Evolutionary conservation across 2,113 vertebrate species (phyloP).

Genomic region (Aldabrachelys gigantea): DNA sequence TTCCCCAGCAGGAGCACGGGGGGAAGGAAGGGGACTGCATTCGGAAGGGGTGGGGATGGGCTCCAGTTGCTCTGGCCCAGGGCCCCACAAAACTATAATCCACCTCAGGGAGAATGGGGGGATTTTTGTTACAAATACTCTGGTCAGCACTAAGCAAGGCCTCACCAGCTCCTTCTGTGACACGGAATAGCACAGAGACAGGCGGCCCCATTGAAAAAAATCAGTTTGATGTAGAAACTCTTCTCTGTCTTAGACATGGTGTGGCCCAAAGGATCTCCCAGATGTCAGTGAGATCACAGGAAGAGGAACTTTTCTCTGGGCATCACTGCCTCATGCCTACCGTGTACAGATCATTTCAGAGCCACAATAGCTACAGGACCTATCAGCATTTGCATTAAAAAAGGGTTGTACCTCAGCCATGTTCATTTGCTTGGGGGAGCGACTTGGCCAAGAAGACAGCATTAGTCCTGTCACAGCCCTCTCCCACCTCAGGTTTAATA

Average conservation of each 20-base stretch:
- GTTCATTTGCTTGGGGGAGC: background rate
- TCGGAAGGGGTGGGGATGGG: no score
- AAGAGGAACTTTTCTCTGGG: background rate
- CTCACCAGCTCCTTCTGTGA: background rate
- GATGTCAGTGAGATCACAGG: background rate
- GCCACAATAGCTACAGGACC: background rate
- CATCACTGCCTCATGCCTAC: background rate
- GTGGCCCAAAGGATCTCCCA: background rate
- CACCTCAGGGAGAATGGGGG: no score
- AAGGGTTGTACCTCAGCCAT: background rate
- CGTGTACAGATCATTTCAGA: background rate
- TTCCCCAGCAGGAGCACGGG: no score
- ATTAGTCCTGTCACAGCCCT: background rate
- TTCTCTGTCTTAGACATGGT: background rate
- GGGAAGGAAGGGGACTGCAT: no score
- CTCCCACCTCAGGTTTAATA: background rate
- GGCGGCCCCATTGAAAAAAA: background rate
- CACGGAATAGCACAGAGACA: background rate
- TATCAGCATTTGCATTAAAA: background rate
- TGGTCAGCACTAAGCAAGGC: background rate
- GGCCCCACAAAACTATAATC: background rate
- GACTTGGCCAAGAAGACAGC: background rate
- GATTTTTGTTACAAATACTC: background rate
- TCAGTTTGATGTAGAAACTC: background rate
- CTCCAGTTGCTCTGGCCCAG: no score